These are phyloP conservation scores for Heliconius aoede DNA, from an alignment of 2,888 invertebrate genomes.

Conservation along the genomic window DNA sequence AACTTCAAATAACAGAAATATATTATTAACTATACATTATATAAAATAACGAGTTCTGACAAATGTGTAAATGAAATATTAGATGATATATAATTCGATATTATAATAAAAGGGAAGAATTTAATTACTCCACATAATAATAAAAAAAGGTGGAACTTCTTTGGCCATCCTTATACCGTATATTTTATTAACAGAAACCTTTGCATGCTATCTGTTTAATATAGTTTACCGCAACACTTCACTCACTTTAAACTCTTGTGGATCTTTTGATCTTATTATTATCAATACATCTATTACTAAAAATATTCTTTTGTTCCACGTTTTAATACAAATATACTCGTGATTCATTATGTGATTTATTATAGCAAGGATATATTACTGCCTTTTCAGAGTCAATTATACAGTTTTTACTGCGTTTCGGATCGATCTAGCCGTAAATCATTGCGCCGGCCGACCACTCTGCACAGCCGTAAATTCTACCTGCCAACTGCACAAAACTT, in stretches of 20 bases:
- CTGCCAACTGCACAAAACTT: constrained; percentile 1
- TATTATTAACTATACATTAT: no score
- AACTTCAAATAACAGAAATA: no score
- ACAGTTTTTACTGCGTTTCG: constrained; percentile 21
- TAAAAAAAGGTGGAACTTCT: no score
- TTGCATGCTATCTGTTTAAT: neutral
- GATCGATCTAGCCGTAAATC: constrained; percentile 18
- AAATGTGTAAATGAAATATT: no score
- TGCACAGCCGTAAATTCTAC: constrained; percentile 10
- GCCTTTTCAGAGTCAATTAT: constrained; percentile 31
- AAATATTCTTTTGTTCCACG: constrained; percentile 34
- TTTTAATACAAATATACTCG: constrained; percentile 22
- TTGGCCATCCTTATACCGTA: no score
- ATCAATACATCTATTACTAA: constrained; percentile 4
- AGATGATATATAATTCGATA: no score
- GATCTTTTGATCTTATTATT: constrained; percentile 18
- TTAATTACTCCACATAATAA: no score
- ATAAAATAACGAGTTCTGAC: no score
- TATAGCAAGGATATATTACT: constrained; percentile 27
- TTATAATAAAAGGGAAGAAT: no score
- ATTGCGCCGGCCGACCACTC: constrained; percentile 24
- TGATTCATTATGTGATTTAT: constrained; percentile 25
- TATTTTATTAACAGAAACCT: neutral
- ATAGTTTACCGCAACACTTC: neutral
- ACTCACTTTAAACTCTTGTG: constrained; percentile 8